phyloP scores from a whole-genome alignment of 1,140 invertebrate genomes.

The Drosophila grimshawi region DNA sequence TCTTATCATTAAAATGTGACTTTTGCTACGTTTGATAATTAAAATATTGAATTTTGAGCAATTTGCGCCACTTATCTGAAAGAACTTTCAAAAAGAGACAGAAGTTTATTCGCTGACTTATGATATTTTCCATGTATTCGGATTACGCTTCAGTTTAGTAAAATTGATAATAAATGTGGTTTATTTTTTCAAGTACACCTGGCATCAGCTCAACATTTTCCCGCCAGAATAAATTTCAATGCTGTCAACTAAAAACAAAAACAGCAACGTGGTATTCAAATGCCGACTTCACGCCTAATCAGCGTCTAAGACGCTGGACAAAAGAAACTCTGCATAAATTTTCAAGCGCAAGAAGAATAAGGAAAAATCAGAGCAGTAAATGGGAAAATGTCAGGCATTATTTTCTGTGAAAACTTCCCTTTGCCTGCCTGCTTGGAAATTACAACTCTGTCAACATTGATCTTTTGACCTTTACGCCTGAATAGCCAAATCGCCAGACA shows the following conservation, averaged over 20 bases:
- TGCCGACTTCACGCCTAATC: slow-evolving; percentile 79
- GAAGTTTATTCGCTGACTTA: too few species aligned
- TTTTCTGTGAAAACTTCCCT: slow-evolving; percentile 34
- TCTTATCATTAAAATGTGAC: too few species aligned
- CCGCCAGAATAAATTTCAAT: slow-evolving; percentile 57
- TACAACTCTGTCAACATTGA: slow-evolving; percentile 66
- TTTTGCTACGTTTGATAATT: too few species aligned
- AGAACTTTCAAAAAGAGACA: too few species aligned
- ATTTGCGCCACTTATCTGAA: too few species aligned
- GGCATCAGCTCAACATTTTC: slow-evolving; percentile 30
- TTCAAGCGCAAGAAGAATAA: slow-evolving; percentile 27
- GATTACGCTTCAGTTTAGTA: neutral
- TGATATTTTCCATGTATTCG: too few species aligned
- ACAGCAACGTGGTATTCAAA: slow-evolving; percentile 62
- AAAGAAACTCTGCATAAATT: slow-evolving; percentile 64
- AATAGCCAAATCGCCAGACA: slow-evolving; percentile 76
- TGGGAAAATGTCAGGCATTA: slow-evolving; percentile 53
- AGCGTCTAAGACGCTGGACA: slow-evolving; percentile 66
- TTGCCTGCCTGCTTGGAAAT: slow-evolving; percentile 23
- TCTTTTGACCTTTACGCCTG: slow-evolving; percentile 80
- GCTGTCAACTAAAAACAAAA: slow-evolving; percentile 32
- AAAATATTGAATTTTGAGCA: too few species aligned
- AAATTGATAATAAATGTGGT: neutral
- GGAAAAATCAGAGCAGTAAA: slow-evolving; percentile 66
- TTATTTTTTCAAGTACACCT: slow-evolving; percentile 6